phyloP scores from a whole-genome alignment of 2,113 vertebrate species.

The Ranitomeya variabilis region DNA sequence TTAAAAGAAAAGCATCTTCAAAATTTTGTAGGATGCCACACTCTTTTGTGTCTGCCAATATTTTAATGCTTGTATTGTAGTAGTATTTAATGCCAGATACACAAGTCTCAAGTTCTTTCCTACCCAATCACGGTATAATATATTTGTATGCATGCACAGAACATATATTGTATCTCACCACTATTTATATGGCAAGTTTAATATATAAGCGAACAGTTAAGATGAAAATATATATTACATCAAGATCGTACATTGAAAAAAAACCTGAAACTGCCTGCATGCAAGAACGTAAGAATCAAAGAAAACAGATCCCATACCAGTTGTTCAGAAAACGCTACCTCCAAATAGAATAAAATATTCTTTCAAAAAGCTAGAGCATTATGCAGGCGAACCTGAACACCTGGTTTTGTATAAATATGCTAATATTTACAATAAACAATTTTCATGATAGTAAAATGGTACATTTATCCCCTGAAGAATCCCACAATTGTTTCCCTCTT shows the following conservation, averaged over 20 bases:
- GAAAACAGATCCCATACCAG: background rate
- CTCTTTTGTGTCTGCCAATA: too few relatives aligned
- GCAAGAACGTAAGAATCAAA: background rate
- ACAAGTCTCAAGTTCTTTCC: too few relatives aligned
- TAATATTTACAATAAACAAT: constrained; percentile 35
- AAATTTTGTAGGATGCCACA: too few relatives aligned
- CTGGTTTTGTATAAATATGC: constrained; percentile 2
- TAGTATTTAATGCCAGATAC: too few relatives aligned
- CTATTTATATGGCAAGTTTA: too few relatives aligned
- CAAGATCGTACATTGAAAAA: background rate
- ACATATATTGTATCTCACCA: too few relatives aligned
- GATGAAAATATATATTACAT: background rate
- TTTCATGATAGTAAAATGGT: constrained; percentile 17
- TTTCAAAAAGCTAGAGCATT: background rate
- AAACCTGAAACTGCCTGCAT: background rate
- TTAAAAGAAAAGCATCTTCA: too few relatives aligned
- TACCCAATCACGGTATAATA: too few relatives aligned
- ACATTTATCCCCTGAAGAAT: constrained; percentile 17
- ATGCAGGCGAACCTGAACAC: background rate
- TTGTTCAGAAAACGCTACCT: background rate
- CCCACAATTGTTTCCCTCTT: background rate
- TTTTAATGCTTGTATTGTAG: too few relatives aligned
- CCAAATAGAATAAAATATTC: background rate
- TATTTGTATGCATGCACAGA: too few relatives aligned
- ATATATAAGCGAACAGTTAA: too few relatives aligned